Conservation (phyloP, 2,888 invertebrate species). For the Acheta domesticus region DNA sequence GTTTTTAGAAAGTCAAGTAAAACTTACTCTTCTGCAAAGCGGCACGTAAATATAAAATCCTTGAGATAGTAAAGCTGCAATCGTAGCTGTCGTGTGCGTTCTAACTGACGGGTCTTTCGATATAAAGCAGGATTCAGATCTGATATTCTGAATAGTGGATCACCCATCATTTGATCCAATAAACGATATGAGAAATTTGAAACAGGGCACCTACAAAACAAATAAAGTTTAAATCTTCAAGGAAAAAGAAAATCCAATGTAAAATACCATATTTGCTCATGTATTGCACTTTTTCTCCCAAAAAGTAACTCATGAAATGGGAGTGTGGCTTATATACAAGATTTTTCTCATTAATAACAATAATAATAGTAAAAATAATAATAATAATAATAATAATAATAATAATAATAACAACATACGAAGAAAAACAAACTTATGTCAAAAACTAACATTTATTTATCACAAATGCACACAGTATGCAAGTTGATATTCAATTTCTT, state of each 20-base stretch:
- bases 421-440: too few species aligned
- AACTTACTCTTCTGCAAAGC: constrained; percentile 61
- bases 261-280: too few species aligned
- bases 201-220: constrained; percentile 65
- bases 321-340: too few species aligned
- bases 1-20: background rate
- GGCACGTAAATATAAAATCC: constrained; percentile 67
- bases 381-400: too few species aligned
- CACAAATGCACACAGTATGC: too few species aligned
- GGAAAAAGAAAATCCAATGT: constrained; percentile 27
- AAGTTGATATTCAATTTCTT: too few species aligned
- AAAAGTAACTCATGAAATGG: too few species aligned
- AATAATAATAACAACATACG: too few species aligned
- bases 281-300: too few species aligned
- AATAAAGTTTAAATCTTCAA: constrained; percentile 36
- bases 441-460: too few species aligned
- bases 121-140: constrained; percentile 68
- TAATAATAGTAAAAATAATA: too few species aligned
- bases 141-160: constrained; percentile 72
- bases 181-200: constrained; percentile 75
- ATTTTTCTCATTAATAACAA: too few species aligned
- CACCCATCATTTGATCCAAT: constrained; percentile 69
- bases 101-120: constrained; percentile 59
- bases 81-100: constrained; percentile 59
- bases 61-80: constrained; percentile 66